Conservation (phyloP, 2,113 vertebrate species). For the Syrrhaptes paradoxus region DNA sequence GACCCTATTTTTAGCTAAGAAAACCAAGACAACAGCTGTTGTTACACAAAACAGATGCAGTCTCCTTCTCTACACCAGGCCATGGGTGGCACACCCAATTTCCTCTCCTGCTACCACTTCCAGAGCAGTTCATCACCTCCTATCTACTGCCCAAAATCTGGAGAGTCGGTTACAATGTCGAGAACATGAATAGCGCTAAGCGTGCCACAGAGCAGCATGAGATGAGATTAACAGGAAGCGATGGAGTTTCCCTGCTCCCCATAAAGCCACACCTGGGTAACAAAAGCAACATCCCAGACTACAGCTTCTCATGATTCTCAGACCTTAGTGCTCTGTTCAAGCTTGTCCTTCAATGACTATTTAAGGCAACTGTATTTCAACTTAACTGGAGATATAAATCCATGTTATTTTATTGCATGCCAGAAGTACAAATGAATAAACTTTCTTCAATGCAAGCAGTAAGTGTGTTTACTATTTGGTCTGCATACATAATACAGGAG, state of each 20-base stretch:
- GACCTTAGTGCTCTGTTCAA: background rate
- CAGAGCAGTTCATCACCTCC: background rate
- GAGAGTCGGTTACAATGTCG: background rate
- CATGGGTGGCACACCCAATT: rapidly evolving
- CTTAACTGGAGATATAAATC: background rate
- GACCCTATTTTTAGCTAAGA: background rate
- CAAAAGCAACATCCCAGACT: background rate
- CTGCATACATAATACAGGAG: background rate
- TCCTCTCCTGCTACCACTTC: background rate
- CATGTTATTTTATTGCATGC: background rate
- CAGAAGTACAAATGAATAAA: background rate
- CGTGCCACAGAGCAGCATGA: background rate
- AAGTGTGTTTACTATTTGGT: background rate
- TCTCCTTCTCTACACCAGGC: background rate
- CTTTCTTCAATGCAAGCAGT: background rate
- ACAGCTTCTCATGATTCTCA: background rate
- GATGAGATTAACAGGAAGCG: background rate
- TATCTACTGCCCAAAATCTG: background rate
- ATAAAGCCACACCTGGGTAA: background rate
- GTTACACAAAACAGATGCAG: background rate
- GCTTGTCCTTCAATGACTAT: background rate
- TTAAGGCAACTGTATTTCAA: background rate
- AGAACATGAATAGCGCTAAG: background rate
- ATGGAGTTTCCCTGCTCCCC: background rate
- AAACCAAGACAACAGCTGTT: background rate